Percentiles rank a stretch among this genome's conserved stretches.
Evolutionary conservation across 2,113 vertebrate species (phyloP).

Genomic region (Catharus minimus): DNA sequence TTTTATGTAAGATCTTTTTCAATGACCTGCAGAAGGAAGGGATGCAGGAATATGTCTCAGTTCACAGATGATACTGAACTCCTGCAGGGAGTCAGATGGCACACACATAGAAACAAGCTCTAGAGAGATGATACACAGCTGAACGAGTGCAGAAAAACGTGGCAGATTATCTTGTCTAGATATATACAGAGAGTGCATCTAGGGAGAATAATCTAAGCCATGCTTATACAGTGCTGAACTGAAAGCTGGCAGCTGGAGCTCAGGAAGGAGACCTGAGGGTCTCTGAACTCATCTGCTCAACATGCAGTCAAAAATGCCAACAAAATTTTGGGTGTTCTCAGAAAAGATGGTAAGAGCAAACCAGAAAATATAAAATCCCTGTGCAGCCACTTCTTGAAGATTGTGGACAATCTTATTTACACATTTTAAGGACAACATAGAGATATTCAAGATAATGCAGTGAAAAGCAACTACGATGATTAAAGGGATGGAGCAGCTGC

Average conservation of each 20-base stretch:
- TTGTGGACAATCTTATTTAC: neutral
- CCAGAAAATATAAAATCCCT: neutral
- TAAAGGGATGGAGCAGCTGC: neutral
- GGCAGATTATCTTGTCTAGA: neutral
- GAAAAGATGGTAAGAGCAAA: neutral
- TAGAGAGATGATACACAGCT: neutral
- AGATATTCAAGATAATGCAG: neutral
- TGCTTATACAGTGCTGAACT: neutral
- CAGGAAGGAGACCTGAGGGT: neutral
- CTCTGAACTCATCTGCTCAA: neutral
- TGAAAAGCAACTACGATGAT: neutral
- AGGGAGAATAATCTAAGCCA: neutral
- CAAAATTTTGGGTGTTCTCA: neutral
- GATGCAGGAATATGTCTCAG: neutral
- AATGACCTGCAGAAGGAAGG: neutral
- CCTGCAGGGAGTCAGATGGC: neutral
- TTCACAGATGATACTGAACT: neutral
- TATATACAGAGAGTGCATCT: neutral
- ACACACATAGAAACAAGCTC: neutral
- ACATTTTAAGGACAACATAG: neutral
- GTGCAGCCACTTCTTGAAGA: neutral
- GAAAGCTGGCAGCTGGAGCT: neutral
- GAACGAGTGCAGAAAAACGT: accelerated
- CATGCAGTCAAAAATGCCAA: neutral
- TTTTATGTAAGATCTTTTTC: neutral